Evolutionary conservation across 2,113 vertebrate genomes (phyloP).

Genomic region (Chelonoidis abingdonii): DNA sequence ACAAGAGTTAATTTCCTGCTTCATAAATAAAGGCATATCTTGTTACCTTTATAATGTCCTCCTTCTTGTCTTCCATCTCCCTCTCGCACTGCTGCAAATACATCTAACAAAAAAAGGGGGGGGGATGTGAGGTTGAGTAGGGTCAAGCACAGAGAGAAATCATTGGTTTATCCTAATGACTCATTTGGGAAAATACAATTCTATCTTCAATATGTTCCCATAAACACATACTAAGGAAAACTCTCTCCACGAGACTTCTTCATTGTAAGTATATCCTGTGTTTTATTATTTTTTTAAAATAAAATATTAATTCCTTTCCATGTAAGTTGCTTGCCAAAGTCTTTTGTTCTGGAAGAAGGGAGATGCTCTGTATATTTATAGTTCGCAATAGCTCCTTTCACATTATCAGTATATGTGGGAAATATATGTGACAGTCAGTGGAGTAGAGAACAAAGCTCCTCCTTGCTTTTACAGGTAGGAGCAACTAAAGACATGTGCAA

Average conservation of each 20-base stretch:
- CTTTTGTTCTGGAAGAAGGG: background rate
- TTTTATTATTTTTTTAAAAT: background rate
- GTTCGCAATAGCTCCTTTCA: background rate
- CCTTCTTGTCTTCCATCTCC: background rate
- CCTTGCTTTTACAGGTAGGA: background rate
- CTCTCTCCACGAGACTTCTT: background rate
- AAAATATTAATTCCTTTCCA: background rate
- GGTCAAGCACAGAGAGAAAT: background rate
- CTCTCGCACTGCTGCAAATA: background rate
- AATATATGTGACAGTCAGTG: background rate
- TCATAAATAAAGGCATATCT: background rate
- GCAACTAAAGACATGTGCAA: background rate
- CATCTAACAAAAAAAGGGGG: background rate
- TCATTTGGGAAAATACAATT: background rate
- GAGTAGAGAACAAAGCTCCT: background rate
- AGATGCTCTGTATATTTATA: rapidly evolving
- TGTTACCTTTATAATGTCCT: constrained; percentile 30
- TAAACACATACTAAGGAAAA: background rate
- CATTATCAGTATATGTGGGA: background rate
- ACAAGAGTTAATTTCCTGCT: background rate
- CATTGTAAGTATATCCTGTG: background rate
- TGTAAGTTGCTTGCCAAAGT: rapidly evolving
- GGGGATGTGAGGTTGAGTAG: background rate
- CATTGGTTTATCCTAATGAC: rapidly evolving
- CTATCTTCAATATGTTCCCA: rapidly evolving